Percentiles rank a stretch among this genome's conserved stretches.
phyloP scores from a whole-genome alignment of 2,113 vertebrate genomes.

The Muntiacus reevesi region DNA sequence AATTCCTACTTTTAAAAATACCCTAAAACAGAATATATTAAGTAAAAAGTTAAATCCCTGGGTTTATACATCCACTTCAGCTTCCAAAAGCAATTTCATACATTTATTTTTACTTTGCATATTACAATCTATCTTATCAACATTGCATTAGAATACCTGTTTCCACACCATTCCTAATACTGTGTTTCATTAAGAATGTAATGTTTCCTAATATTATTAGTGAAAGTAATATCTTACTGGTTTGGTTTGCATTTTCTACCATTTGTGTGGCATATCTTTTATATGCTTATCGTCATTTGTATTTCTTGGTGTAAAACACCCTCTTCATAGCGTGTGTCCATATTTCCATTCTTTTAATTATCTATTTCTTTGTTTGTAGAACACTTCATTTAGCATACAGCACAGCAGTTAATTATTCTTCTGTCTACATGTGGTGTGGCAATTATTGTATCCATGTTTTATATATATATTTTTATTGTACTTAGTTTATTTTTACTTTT shows the following conservation, averaged over 20 bases:
- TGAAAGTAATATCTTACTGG: background rate
- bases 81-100: background rate
- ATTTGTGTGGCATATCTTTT: background rate
- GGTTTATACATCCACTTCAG: background rate
- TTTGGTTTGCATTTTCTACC: background rate
- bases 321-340: background rate
- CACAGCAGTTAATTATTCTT: background rate
- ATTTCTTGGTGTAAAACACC: background rate
- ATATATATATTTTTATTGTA: background rate
- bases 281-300: background rate
- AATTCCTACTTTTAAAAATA: background rate
- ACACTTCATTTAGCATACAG: background rate
- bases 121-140: background rate
- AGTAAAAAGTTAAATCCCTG: background rate
- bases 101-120: background rate
- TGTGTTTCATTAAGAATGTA: background rate
- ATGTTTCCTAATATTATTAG: background rate
- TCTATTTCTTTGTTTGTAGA: background rate
- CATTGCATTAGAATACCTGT: background rate
- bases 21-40: background rate
- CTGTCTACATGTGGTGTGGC: background rate
- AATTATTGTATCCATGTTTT: background rate
- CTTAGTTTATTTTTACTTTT: background rate
- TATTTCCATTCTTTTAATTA: background rate
- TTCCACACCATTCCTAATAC: background rate